Evolutionary conservation across 2,113 vertebrate species (phyloP), one percentile per base, ranked within the genome.

Genomic region (Chaenocephalus aceratus): DNA sequence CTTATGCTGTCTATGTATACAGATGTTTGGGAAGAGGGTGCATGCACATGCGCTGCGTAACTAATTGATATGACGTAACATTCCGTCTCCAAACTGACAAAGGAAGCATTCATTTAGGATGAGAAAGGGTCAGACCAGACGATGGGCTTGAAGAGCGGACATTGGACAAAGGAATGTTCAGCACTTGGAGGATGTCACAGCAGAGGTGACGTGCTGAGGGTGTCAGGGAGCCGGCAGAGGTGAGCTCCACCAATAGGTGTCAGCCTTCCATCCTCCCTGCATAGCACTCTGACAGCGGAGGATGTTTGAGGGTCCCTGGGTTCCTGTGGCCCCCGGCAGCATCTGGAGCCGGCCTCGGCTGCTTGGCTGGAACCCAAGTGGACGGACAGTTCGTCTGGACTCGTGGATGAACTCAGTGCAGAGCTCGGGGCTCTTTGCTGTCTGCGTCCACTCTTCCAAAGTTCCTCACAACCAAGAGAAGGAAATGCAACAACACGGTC

Each of bases 191-290:
- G 66, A 79, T 84, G 78, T 91, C 46, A 72, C 60, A 57, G 69
- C 81, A 82, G 83, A 88, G 91, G 86, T 90, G 79, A 89, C 85
- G 79, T 46, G 18, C 75, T 63, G 54, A 65, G 83, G 53, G 77
- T 58, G 54, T 87, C 80, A 65, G 79, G 71, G 11, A 72, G 80
- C 85, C 78, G 12, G 15, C 63, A 58, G 79, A 69, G 82, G 89
- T 79, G 82, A 72, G 56, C 78, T 86, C 72, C 64, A 82, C 94
- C 94, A 93, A 91, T 87, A 93, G 94, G 90, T 90, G 93, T 94
- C 93, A 94, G 91, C 72, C 91, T 92, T 91, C 88, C 21, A 84
- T 89, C 86, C 85, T 70, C 26, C 66, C 88, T 73, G 60, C 34
- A 56, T 51, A 4, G 3, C 60, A 23, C 54, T 41, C 41, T 75